Conservation (phyloP, 2,888 invertebrate species). For the Spodoptera picta region DNA sequence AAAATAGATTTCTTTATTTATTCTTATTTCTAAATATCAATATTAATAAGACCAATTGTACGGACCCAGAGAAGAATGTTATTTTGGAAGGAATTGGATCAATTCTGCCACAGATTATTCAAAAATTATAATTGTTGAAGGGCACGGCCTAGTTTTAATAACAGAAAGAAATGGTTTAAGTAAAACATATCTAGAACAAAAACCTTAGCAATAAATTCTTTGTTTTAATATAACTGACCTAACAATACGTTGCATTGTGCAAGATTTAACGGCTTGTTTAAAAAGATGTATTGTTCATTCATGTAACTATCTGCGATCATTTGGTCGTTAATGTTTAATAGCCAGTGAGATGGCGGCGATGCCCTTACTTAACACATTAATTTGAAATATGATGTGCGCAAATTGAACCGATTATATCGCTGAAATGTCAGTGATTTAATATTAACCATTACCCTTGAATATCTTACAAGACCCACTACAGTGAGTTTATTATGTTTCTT, state of each 20-base stretch:
- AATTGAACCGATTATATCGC: constrained; percentile 57
- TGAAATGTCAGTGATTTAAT: constrained; percentile 28
- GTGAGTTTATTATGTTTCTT: too few relatives aligned
- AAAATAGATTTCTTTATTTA: too few relatives aligned
- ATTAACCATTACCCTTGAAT: too few relatives aligned
- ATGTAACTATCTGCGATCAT: constrained; percentile 61
- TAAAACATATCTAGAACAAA: background rate
- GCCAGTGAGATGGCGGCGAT: constrained; percentile 52
- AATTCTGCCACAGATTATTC: too few relatives aligned
- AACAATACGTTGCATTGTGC: constrained; percentile 23
- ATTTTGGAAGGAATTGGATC: too few relatives aligned
- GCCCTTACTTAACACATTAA: constrained; percentile 64
- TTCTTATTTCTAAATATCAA: too few relatives aligned
- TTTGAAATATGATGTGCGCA: constrained; percentile 59
- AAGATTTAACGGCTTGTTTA: constrained; percentile 50
- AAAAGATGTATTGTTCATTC: constrained; percentile 59
- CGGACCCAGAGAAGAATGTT: too few relatives aligned
- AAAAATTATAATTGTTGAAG: too few relatives aligned
- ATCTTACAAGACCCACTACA: too few relatives aligned
- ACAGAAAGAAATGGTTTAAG: too few relatives aligned
- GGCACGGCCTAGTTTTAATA: too few relatives aligned
- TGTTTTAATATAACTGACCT: constrained; percentile 2
- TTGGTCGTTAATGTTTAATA: background rate
- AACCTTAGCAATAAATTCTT: background rate
- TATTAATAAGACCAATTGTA: too few relatives aligned